These are phyloP conservation scores for Liodrosophila aerea DNA, from an alignment of 2,888 invertebrate genomes.

Conservation along the genomic window DNA sequence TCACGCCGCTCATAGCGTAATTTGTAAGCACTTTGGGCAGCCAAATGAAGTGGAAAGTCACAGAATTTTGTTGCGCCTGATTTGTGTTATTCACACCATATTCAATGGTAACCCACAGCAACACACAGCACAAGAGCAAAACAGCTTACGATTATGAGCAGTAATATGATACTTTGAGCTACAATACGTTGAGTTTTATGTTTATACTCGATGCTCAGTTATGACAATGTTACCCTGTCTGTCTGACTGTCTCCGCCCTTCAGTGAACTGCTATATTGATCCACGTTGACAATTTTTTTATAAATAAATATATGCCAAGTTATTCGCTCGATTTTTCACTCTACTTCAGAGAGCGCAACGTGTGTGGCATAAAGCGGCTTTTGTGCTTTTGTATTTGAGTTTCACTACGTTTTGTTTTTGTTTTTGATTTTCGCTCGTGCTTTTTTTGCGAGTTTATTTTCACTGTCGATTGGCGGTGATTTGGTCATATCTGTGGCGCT, in stretches of 20 bases:
- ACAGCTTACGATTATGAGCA: constrained; percentile 55
- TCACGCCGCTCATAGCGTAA: constrained; percentile 17
- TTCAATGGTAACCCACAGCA: constrained; percentile 21
- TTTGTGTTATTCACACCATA: constrained; percentile 51
- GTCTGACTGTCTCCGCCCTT: background rate
- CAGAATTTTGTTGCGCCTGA: constrained; percentile 51
- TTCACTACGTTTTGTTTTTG: constrained; percentile 18
- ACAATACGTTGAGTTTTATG: constrained; percentile 57
- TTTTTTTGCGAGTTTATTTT: constrained; percentile 62
- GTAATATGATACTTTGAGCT: constrained; percentile 66
- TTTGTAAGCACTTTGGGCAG: constrained; percentile 15
- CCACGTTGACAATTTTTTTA: constrained; percentile 70
- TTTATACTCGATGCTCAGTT: constrained; percentile 24
- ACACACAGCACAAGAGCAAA: constrained; percentile 11
- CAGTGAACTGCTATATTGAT: constrained; percentile 51
- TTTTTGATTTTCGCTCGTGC: constrained; percentile 6
- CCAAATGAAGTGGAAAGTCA: constrained; percentile 42
- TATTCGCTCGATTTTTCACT: constrained; percentile 42
- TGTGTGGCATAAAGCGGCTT: constrained; percentile 56
- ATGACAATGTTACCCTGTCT: constrained; percentile 8
- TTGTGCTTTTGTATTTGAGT: constrained; percentile 13
- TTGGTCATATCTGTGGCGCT: constrained; percentile 52
- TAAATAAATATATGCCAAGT: constrained; percentile 56
- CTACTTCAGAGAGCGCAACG: constrained; percentile 25
- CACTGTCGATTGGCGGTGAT: constrained; percentile 66